Evolutionary conservation across 2,888 invertebrate species (phyloP), one percentile per base, ranked within the genome.

Genomic region (Nomada lathburiana): DNA sequence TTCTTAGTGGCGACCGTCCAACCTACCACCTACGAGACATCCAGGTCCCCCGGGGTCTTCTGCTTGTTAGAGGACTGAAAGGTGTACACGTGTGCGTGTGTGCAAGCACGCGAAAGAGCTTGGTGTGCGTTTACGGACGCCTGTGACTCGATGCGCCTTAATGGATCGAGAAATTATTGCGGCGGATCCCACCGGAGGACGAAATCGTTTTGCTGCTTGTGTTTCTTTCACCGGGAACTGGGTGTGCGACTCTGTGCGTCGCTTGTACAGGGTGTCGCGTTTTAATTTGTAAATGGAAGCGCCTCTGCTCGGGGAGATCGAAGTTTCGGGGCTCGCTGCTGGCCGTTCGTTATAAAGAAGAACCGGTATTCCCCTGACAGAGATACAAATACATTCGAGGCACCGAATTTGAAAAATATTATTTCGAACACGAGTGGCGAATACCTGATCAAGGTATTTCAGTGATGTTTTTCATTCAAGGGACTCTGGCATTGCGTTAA

Each of bases 1-100:
- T 92, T 91, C 91, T 91, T 89, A 88, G 90, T 92, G 91, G 90
- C 89, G 86, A 63, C 79, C 87, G 90, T 90, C 91, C 92, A 92
- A 91, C 84, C 79, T 77, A 69, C 85, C 85, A 76, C 81, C 88
- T 83, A 80, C 83, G 76, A 76, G 80, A 70, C 69, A 64, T 69
- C 16, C 29, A 5, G 53, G 72, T 70, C 60, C 77, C 81, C 71
- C 57, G 72, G 80, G 83, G 76, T 83, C 77, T 77, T 80, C 76
- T 55, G 79, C 76, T 83, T 82, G 84, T 86, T 80, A 82, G 23
- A 20, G 82, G 73, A 60, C 62, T 55, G 55, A 75, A 80, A 59
- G 63, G 69, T 69, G n/a, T 16, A 29, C 18, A 62, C 42, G 62
- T 62, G 20, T 11, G 44, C 18, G 65, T 29, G 64, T 62, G 53